phyloP scores from a whole-genome alignment of 2,113 vertebrate species.

The Odontesthes bonariensis region DNA sequence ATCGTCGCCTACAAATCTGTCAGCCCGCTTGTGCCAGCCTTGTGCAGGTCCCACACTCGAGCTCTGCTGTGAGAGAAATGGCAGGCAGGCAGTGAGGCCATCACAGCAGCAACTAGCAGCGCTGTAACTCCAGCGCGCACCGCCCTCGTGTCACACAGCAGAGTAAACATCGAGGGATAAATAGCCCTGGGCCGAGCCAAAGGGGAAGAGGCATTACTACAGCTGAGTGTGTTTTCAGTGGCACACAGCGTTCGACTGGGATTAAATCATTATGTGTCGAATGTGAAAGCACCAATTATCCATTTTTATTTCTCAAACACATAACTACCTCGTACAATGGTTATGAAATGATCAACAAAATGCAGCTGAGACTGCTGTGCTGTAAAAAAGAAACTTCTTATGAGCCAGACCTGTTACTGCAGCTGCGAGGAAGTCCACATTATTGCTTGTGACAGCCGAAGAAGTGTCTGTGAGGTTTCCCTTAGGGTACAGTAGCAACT shows the following conservation, averaged over 20 bases:
- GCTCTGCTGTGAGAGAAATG: constrained; percentile 32
- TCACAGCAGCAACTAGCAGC: constrained; percentile 21
- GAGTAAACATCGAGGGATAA: constrained; percentile 65
- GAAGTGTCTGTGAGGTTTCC: constrained; percentile 1
- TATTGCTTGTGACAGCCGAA: constrained; percentile 7
- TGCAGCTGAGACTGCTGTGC: neutral
- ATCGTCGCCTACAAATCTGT: constrained; percentile 53
- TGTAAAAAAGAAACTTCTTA: neutral
- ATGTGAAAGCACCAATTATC: neutral
- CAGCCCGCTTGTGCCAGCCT: constrained; percentile 33
- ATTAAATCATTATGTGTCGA: constrained; percentile 44
- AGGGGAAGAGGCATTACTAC: constrained; percentile 22
- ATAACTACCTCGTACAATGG: neutral
- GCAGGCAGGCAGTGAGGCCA: constrained; percentile 22
- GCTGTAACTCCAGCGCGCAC: constrained; percentile 20
- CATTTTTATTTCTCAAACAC: neutral
- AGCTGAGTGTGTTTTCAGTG: constrained; percentile 38
- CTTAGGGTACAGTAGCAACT: constrained; percentile 10
- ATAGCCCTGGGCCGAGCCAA: constrained; percentile 46
- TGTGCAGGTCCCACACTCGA: constrained; percentile 48
- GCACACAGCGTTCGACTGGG: constrained; percentile 53
- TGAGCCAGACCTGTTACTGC: neutral
- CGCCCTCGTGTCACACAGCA: constrained; percentile 45
- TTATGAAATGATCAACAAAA: constrained; percentile 3
- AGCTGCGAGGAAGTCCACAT: neutral